Percentiles rank a stretch among this genome's conserved stretches.
Conservation (phyloP, 1,140 invertebrate genomes). For the Diachasmimorpha longicaudata region DNA sequence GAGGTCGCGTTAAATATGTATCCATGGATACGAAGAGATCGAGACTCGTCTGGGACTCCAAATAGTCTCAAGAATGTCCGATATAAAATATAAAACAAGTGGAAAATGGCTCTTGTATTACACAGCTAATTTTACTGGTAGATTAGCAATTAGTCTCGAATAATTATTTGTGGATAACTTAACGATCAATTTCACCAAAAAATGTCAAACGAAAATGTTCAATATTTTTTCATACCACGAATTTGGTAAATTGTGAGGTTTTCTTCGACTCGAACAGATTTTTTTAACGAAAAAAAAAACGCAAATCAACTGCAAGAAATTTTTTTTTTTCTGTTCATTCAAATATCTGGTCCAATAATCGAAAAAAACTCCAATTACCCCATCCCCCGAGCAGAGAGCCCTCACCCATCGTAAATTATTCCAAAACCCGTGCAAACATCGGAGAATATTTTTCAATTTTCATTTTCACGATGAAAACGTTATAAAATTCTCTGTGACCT, state of each 20-base stretch:
- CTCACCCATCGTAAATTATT: neutral
- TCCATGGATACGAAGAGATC: neutral
- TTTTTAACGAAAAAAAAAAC: no score
- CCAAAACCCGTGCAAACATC: neutral
- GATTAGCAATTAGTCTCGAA: no score
- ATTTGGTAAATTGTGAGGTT: no score
- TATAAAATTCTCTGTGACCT: conserved; percentile 13
- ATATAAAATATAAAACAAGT: neutral
- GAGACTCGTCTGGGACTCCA: neutral
- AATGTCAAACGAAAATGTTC: no score
- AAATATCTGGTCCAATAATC: neutral
- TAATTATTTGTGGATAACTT: no score
- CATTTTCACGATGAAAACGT: conserved; percentile 1
- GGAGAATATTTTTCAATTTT: neutral
- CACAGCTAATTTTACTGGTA: no score
- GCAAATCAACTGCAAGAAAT: no score
- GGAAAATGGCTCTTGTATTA: no score
- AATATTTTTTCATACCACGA: no score
- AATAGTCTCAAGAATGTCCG: neutral
- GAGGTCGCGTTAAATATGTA: conserved; percentile 14
- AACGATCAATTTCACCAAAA: no score
- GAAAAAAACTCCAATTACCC: neutral
- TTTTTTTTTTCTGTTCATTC: no score
- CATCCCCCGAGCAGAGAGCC: neutral
- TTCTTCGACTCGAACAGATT: no score